Evolutionary conservation across 1,140 invertebrate species (phyloP), one percentile per base, ranked within the genome.

Genomic region (Drosophila bifasciata): DNA sequence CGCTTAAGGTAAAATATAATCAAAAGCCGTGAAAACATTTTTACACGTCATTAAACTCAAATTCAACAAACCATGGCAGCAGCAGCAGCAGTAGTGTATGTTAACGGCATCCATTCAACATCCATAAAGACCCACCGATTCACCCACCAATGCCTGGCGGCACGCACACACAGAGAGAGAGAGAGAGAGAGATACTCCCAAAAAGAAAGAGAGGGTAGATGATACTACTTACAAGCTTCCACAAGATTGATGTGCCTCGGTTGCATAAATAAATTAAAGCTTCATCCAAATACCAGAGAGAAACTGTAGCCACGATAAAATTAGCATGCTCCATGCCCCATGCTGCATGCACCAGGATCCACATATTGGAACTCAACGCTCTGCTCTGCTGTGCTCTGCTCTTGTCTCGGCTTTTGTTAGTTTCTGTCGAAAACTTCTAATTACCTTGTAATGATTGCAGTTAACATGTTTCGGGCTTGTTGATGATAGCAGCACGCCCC

Each of bases 11-110:
- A 89, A 79, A 88, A 88, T 88, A 83, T 88, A 88, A 88, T 89
- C 83, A 88, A 88, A 88, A 88, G 83, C 83, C 83, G 84, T 88
- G 83, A 88, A 88, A 88, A 88, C 83, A 88, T 88, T 88, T 88
- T 88, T 88, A 88, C 83, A 88, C 84, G 83, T 89, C 83, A 88
- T 88, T 88, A 88, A 88, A 88, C 84, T 79, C 84, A 89, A 83
- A 89, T 89, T 88, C 83, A 88, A 77, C 83, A 72, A 88, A 89
- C 83, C 83, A 83, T 88, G 63, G 75, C 84, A 76, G 11, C 28
- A 8, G 28, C 28, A 25, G 28, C 28, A 32, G 8, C 8, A 9
- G 3, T 9, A 32, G 61, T 75, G 78, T 73, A 88, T 79, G 60
- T 88, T 72, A 89, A 89, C 83, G 78, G 74, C 78, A 86, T 60